These are phyloP conservation scores for Apis dorsata DNA, from an alignment of 1,140 invertebrate species.

Conservation along the genomic window DNA sequence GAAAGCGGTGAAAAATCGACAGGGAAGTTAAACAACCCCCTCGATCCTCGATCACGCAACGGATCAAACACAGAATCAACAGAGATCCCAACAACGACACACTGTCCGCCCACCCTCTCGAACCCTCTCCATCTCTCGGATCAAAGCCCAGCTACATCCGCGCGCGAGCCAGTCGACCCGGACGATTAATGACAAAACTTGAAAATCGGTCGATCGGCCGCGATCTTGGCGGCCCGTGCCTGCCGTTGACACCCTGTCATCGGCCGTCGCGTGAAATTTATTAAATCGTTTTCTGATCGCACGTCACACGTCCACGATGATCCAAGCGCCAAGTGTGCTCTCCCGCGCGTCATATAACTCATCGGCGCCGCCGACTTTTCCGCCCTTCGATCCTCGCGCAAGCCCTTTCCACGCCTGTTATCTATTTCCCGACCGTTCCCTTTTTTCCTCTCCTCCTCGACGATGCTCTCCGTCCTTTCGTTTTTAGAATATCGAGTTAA, in stretches of 20 bases:
- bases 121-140: neutral
- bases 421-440: neutral
- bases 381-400: neutral
- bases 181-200: slow-evolving; percentile 35
- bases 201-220: slow-evolving; percentile 27
- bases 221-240: slow-evolving; percentile 30
- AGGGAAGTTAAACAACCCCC: neutral
- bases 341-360: slow-evolving; percentile 34
- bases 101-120: neutral
- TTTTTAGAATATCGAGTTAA: neutral
- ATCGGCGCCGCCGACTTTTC: slow-evolving; percentile 7
- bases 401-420: slow-evolving; percentile 17
- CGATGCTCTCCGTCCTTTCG: neutral
- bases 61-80: neutral
- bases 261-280: slow-evolving; percentile 38
- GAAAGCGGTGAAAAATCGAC: neutral
- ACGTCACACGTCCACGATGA: slow-evolving; percentile 16
- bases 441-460: neutral
- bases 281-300: slow-evolving; percentile 50
- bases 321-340: slow-evolving; percentile 4
- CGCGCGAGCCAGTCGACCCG: neutral
- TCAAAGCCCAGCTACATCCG: neutral
- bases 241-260: slow-evolving; percentile 39
- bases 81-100: neutral
- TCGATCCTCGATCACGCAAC: neutral